A percentile compares a stretch with the other conserved stretches of the same genome.
Evolutionary conservation across 2,888 invertebrate species (phyloP).

Genomic region (Agrenia bidenticulata): DNA sequence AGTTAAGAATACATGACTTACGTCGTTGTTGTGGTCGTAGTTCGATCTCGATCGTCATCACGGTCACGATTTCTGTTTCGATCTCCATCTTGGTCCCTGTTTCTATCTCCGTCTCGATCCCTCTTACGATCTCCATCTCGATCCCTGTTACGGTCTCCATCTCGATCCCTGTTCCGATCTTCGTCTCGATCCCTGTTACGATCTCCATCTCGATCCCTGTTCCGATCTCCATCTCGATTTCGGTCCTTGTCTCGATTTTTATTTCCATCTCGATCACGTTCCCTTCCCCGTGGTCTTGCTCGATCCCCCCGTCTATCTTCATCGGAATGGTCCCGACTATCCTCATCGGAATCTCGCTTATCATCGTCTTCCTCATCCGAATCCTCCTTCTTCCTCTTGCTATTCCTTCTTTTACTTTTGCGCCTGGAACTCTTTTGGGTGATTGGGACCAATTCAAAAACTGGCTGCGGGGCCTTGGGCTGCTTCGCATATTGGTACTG

Average conservation of each 20-base stretch:
- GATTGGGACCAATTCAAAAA: constrained; percentile 37
- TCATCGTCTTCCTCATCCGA: constrained; percentile 26
- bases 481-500: background rate
- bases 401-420: constrained; percentile 21
- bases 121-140: background rate
- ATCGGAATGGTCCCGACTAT: background rate
- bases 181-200: constrained; percentile 15
- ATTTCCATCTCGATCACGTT: background rate
- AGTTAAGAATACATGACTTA: no score
- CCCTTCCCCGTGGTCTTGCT: background rate
- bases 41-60: background rate
- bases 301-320: constrained; percentile 3
- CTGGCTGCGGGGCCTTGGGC: constrained; percentile 22
- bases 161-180: background rate
- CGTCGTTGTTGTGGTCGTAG: no score
- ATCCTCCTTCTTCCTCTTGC: constrained; percentile 13
- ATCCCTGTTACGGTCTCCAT: background rate
- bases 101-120: background rate
- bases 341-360: constrained; percentile 12
- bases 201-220: constrained; percentile 6
- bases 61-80: background rate
- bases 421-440: constrained; percentile 12
- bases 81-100: no score
- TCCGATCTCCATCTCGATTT: background rate
- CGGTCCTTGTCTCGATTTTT: background rate